Base-by-base conservation (phyloP, 2,797 vertebrate genomes). In the Xerus rutilus region DNA sequence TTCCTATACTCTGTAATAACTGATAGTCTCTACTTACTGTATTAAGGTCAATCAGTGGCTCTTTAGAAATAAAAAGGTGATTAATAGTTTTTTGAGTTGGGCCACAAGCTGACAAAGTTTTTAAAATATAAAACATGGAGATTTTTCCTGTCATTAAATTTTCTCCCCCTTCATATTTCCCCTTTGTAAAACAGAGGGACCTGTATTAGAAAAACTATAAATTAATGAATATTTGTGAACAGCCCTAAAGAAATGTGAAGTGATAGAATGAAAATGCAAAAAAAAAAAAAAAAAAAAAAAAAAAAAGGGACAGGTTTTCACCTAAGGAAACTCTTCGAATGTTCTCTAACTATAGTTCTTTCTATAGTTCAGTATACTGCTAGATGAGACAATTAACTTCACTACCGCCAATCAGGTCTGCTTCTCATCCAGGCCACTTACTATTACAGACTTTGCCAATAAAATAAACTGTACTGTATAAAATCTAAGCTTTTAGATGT, bases 201-300 rank as follows among this genome's bases (percentile, higher is more conserved):
- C 45, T 23, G 45, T 78, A 77, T 77, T 47, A n/a, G 39, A 74
- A 8, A 93, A 14, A 69, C 65, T 49, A 59, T 49, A 84, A 84
- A 84, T 77, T 84, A 84, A 77, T 39, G 69, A 84, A 49, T 64
- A 84, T 69, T 89, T 76, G 10, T 59, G 91, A 91, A 64, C 43
- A 70, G 20, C 5, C 20, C 52, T 43, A 39, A 85, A 85, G 23
- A 90, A 94, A 76, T 32, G 18, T 69, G 67, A 76, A 67, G 82
- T 49, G n/a, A 70, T 17, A 72, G 54, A 70, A 79, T 52, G 77
- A 39, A 69, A 72, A 74, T 62, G 67, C 30, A 32, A 72, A 67
- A 39, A 35, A 62, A 25, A 3, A 35, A 62, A 25, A 3, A 35
- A 62, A 25, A 3, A n/a, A 32, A 72, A 67, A 39, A 32, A 72